These are phyloP conservation scores for Tenualosa ilisha DNA, from an alignment of 2,797 vertebrate species.

Conservation along the genomic window DNA sequence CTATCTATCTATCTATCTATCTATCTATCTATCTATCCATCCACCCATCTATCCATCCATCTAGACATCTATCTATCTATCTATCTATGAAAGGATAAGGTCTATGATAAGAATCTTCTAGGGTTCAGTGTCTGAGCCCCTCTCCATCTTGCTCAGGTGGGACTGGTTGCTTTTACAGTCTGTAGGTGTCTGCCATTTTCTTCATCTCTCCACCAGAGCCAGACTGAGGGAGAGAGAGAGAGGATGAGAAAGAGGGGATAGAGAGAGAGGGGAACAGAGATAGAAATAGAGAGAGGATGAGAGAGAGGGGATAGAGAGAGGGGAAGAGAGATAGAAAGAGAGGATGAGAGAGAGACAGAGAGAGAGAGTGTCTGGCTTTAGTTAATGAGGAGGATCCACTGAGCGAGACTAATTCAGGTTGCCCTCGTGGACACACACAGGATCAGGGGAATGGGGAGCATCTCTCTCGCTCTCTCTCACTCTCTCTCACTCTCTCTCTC, in stretches of 20 bases:
- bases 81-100: no score
- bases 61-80: no score
- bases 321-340: no score
- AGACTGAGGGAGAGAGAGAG: not conserved
- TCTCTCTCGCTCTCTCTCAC: not conserved
- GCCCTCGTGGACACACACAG: not conserved
- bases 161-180: no score
- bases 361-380: not conserved
- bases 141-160: no score
- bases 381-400: not conserved
- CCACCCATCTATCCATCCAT: no score
- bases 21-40: no score
- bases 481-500: not conserved
- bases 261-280: no score
- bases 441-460: not conserved
- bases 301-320: not conserved
- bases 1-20: no score
- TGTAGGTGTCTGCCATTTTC: not conserved
- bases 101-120: no score
- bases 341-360: not conserved
- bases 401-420: not conserved
- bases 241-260: not conserved
- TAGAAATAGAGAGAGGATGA: no score
- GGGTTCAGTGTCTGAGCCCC: no score
- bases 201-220: not conserved